Base-by-base conservation (phyloP, 2,113 vertebrate genomes). In the Collichthys lucidus region DNA sequence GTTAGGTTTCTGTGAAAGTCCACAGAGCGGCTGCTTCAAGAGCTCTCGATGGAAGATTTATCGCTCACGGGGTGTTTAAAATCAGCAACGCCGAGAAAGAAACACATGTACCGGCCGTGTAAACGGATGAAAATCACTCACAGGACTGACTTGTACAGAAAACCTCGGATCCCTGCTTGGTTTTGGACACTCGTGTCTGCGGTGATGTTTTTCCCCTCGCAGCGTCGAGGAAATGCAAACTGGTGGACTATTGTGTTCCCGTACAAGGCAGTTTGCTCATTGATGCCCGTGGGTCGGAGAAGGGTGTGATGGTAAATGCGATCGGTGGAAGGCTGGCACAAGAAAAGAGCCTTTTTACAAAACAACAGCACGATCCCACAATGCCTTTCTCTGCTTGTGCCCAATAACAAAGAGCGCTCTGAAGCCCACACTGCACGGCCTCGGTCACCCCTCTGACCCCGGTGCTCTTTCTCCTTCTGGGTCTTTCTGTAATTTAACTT, bases 241-340 rank as follows among this genome's bases (percentile, higher is more conserved):
- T 83, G 73, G 65, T 29, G 53, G 55, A n/a, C 70, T 55, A 83
- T 92, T 92, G 92, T 93, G 4, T 57, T 52, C 72, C 69, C 35
- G 81, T 64, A 85, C 82, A 85, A 88, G 88, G 89, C 84, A 60
- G 80, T 77, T 83, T 57, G 69, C 70, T 87, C 87, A 22, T 67
- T 88, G 84, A 78, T 65, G 69, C 50, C 74, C 19, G 76, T 85
- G 82, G 79, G 80, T 62, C 20, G 50, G 75, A 77, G 77, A 49
- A 44, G 79, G 66, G 64, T 52, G 86, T 29, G 40, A 70, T 31
- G 85, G 73, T 86, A 67, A 79, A 83, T 66, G 42, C 47, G 77
- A 83, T 76, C 84, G 53, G 84, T 80, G 86, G 85, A 87, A 80
- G 90, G 77, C 91, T 93, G 93, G 93, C 90, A 94, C 93, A 74